These are phyloP conservation scores for Syngnathoides biaculeatus DNA, from an alignment of 2,113 vertebrate species.

Conservation along the genomic window DNA sequence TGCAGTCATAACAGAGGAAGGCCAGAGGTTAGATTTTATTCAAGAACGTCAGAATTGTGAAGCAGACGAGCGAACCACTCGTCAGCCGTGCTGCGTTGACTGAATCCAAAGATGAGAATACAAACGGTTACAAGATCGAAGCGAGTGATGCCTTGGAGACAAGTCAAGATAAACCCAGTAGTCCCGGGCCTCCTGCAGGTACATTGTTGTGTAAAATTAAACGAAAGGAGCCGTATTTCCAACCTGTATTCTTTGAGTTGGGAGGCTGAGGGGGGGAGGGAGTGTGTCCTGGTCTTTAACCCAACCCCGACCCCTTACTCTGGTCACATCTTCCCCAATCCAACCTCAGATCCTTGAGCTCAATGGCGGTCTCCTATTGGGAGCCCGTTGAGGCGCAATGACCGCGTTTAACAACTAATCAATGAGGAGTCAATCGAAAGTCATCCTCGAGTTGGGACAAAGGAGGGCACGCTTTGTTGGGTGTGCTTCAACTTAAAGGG, in stretches of 20 bases:
- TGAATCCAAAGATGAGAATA: no score
- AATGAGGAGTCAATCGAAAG: conserved; percentile 27
- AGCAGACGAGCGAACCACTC: no score
- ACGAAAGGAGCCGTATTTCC: conserved; percentile 57
- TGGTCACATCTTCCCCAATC: conserved; percentile 23
- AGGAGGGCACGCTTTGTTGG: conserved; percentile 32
- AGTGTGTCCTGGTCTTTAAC: conserved; percentile 43
- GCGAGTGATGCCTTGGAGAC: conserved; percentile 21
- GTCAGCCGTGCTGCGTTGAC: no score
- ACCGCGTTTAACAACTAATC: conserved; percentile 47
- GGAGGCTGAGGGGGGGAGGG: no score
- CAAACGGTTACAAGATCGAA: neutral
- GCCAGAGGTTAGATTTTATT: no score
- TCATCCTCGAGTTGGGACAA: conserved; percentile 46
- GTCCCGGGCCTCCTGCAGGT: conserved; percentile 53
- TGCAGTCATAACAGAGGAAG: no score
- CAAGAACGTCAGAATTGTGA: no score
- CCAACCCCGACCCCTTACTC: conserved; percentile 39
- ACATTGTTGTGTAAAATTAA: conserved; percentile 56
- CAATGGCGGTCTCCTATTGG: conserved; percentile 38
- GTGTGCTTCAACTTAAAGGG: conserved; percentile 28
- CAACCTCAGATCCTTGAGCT: conserved; percentile 31
- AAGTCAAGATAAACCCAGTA: neutral
- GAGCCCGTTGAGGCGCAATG: conserved; percentile 27
- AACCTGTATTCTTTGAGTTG: conserved; percentile 34